These are phyloP conservation scores for Nipponacmea schrenckii DNA, from an alignment of 2,888 invertebrate species.

Conservation along the genomic window DNA sequence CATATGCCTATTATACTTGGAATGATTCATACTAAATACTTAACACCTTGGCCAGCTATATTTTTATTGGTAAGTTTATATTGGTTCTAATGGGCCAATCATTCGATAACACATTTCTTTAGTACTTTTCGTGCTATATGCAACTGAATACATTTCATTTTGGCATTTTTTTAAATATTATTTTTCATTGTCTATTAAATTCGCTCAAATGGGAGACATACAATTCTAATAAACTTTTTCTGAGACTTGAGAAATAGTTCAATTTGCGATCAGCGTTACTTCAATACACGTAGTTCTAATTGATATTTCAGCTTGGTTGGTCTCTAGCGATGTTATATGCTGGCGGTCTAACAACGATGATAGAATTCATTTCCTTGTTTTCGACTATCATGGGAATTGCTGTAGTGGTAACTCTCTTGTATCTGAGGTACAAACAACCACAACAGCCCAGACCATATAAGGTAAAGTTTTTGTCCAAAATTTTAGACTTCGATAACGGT, in stretches of 20 bases:
- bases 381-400: slow-evolving; percentile 48
- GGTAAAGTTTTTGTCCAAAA: slow-evolving; percentile 34
- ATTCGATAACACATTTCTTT: too few relatives aligned
- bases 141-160: too few relatives aligned
- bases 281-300: neutral
- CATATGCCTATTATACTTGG: slow-evolving; percentile 53
- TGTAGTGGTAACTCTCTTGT: slow-evolving; percentile 46
- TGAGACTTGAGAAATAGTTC: too few relatives aligned
- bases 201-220: too few relatives aligned
- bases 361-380: slow-evolving; percentile 51
- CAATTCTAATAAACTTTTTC: too few relatives aligned
- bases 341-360: slow-evolving; percentile 50
- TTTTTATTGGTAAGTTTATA: slow-evolving; percentile 47
- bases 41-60: slow-evolving; percentile 59
- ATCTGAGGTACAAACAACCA: slow-evolving; percentile 49
- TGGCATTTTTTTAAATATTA: neutral
- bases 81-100: too few relatives aligned
- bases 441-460: slow-evolving; percentile 49
- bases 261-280: too few relatives aligned
- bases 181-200: too few relatives aligned
- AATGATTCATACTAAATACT: slow-evolving; percentile 52
- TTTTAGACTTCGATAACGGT: neutral
- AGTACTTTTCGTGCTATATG: too few relatives aligned
- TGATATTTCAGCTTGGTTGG: slow-evolving; percentile 39
- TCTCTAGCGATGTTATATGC: slow-evolving; percentile 49